phyloP scores from a whole-genome alignment of 2,113 vertebrate species.

The Oxygymnocypris stewartii region DNA sequence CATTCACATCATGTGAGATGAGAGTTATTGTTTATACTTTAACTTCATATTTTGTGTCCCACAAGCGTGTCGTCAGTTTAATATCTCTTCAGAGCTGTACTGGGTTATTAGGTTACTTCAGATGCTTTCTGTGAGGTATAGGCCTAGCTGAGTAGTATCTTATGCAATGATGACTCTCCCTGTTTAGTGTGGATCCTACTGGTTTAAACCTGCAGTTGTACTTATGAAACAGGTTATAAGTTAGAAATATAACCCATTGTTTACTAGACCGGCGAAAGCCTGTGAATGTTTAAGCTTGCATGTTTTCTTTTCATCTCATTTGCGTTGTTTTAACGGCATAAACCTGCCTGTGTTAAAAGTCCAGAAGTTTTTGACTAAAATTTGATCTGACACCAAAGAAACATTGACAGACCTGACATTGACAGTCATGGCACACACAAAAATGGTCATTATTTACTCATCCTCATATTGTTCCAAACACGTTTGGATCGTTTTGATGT shows the following conservation, averaged over 20 bases:
- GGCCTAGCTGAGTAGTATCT: not conserved
- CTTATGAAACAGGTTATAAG: not conserved
- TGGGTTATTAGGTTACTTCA: constrained; percentile 4
- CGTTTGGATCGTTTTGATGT: not conserved
- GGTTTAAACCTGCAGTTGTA: not conserved
- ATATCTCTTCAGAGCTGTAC: not conserved
- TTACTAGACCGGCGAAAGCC: not conserved
- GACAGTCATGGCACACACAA: not conserved
- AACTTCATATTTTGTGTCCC: not conserved
- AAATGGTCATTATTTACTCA: not conserved
- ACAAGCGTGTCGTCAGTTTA: not conserved
- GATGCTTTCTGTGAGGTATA: not conserved
- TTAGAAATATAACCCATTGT: constrained; percentile 12
- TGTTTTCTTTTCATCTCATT: not conserved
- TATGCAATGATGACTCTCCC: not conserved
- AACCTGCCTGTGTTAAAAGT: not conserved
- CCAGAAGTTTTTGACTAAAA: not conserved
- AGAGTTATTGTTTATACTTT: not conserved
- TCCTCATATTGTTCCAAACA: not conserved
- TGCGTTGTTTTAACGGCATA: not conserved
- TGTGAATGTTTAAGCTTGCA: constrained; percentile 12
- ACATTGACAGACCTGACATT: not conserved
- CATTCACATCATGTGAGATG: not conserved
- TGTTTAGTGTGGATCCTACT: not conserved
- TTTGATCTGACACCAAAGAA: not conserved